Conservation (phyloP, 2,888 invertebrate species). For the Notodonta dromedarius region DNA sequence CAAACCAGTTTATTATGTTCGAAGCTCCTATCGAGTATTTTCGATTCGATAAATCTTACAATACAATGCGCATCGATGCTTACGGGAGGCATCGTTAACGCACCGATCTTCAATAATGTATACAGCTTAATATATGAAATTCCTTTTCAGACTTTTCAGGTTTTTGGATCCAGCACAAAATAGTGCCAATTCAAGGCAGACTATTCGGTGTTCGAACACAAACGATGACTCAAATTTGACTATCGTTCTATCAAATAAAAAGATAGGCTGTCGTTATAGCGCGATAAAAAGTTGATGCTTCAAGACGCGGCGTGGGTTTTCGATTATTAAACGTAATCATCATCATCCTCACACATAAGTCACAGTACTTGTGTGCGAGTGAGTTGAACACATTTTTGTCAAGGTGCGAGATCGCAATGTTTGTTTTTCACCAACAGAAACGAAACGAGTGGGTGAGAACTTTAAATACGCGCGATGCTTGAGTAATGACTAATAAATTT, state of each 20-base stretch:
- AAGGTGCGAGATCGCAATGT: slow-evolving; percentile 50
- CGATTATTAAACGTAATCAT: slow-evolving; percentile 28
- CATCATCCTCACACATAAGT: slow-evolving; percentile 20
- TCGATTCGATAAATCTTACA: slow-evolving; percentile 36
- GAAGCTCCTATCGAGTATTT: slow-evolving; percentile 33
- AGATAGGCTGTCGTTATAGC: slow-evolving; percentile 13
- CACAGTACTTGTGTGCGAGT: slow-evolving; percentile 27
- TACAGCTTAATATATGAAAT: slow-evolving; percentile 12
- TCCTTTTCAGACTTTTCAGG: slow-evolving; percentile 16
- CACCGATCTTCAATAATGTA: slow-evolving; percentile 17
- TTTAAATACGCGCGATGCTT: slow-evolving; percentile 43
- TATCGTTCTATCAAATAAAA: slow-evolving; percentile 15
- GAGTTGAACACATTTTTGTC: slow-evolving; percentile 42
- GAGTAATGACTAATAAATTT: slow-evolving; percentile 58
- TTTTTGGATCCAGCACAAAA: slow-evolving; percentile 11
- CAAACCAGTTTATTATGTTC: slow-evolving; percentile 32
- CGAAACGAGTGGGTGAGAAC: slow-evolving; percentile 54
- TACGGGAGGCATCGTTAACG: slow-evolving; percentile 17
- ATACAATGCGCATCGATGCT: slow-evolving; percentile 17
- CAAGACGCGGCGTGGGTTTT: slow-evolving; percentile 25
- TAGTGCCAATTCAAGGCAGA: slow-evolving; percentile 9
- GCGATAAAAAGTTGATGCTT: slow-evolving; percentile 25
- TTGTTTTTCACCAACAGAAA: slow-evolving; percentile 47
- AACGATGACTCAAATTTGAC: slow-evolving; percentile 7
- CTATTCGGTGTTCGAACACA: slow-evolving; percentile 6